Evolutionary conservation across 2,797 vertebrate species (phyloP).

Genomic region (Danionella dracula): DNA sequence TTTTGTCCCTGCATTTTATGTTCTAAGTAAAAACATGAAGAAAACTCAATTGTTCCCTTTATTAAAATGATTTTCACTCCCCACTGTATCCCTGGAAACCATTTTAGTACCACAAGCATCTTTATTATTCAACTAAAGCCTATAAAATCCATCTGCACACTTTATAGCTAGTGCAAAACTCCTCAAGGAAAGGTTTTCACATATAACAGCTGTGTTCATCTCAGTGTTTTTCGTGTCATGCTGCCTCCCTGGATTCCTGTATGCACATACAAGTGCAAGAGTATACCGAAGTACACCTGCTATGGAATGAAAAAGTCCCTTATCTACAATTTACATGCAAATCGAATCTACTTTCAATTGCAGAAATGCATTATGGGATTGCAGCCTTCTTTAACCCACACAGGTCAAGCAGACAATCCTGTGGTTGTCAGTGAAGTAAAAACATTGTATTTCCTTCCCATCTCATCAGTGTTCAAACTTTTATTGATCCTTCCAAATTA

Average conservation of each 20-base stretch:
- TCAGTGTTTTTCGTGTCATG: slow-evolving; percentile 3
- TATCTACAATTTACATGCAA: slow-evolving; percentile 31
- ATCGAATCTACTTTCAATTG: slow-evolving; percentile 1
- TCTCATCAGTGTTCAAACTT: not conserved
- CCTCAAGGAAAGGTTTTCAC: slow-evolving; percentile 13
- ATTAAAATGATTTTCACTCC: not conserved
- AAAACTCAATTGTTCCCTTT: not conserved
- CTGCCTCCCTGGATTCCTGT: not conserved
- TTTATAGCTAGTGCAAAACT: slow-evolving; percentile 13
- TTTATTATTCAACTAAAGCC: not conserved
- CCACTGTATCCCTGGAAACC: not conserved
- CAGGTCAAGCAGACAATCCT: slow-evolving; percentile 7
- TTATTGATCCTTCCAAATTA: not conserved
- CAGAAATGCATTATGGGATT: slow-evolving; percentile 20
- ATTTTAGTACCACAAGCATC: not conserved
- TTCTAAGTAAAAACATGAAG: not conserved
- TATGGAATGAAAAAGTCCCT: slow-evolving; percentile 21
- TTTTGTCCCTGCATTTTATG: not conserved
- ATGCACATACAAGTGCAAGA: not conserved
- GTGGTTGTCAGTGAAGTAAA: slow-evolving; percentile 9
- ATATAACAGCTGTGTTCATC: slow-evolving; percentile 10
- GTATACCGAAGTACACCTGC: slow-evolving; percentile 20
- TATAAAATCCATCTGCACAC: slow-evolving; percentile 9
- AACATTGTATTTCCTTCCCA: slow-evolving; percentile 1
- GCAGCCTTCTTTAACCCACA: not conserved